Percentiles rank a stretch among this genome's conserved stretches.
Conservation (phyloP, 2,888 invertebrate genomes). For the Caenorhabditis drosophilae region DNA sequence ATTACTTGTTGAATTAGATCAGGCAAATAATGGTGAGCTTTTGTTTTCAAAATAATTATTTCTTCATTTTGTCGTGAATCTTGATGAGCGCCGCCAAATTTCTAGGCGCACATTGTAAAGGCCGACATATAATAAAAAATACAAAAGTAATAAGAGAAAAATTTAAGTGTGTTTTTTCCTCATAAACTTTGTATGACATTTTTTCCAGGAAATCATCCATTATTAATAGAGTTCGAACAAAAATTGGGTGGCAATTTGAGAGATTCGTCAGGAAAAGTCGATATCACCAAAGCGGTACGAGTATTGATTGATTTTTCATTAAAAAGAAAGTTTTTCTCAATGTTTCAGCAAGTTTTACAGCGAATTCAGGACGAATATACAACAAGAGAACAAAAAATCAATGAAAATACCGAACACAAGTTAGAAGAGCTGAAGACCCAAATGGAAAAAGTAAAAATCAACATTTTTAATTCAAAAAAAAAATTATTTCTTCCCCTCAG, state of each 20-base stretch:
- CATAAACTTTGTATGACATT: no score
- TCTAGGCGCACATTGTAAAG: conserved; percentile 4
- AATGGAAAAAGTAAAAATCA: conserved; percentile 4
- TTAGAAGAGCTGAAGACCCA: not conserved
- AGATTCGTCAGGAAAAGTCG: not conserved
- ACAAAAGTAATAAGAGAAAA: not conserved
- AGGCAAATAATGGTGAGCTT: not conserved
- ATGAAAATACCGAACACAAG: not conserved
- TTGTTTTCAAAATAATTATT: not conserved
- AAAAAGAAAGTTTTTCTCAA: no score
- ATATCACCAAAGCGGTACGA: not conserved
- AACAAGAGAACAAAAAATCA: not conserved
- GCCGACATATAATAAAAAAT: conserved; percentile 5
- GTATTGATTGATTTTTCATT: no score
- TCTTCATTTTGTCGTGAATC: conserved; percentile 5
- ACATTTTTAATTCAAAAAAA: not conserved
- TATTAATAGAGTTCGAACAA: not conserved
- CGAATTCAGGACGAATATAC: conserved; percentile 1
- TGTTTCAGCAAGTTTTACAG: not conserved
- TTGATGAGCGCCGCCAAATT: conserved; percentile 3
- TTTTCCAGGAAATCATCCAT: no score
- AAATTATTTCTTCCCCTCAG: no score
- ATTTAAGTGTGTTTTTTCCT: no score
- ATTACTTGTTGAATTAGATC: not conserved
- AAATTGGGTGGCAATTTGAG: not conserved